Conservation (phyloP, 2,113 vertebrate genomes). For the Elanoides forficatus region DNA sequence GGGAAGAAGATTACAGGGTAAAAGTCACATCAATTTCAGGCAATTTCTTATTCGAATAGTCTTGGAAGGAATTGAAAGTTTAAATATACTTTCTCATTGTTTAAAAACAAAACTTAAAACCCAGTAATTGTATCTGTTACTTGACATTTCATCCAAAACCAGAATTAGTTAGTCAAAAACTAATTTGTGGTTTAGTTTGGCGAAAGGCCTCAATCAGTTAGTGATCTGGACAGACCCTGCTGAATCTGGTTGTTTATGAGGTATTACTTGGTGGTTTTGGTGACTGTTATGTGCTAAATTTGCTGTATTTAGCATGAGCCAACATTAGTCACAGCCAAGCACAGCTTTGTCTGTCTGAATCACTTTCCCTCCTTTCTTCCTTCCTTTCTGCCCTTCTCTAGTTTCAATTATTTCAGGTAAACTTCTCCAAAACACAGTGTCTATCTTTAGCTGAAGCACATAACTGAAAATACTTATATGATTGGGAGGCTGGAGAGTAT, state of each 20-base stretch:
- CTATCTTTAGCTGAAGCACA: background rate
- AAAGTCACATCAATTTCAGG: background rate
- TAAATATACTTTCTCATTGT: background rate
- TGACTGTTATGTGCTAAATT: background rate
- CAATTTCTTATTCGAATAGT: background rate
- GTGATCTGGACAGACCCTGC: background rate
- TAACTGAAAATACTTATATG: background rate
- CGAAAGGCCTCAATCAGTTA: background rate
- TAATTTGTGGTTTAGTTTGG: background rate
- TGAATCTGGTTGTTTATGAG: background rate
- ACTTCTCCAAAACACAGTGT: background rate
- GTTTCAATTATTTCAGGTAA: constrained; percentile 12
- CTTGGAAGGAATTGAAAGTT: background rate
- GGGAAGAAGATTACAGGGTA: background rate
- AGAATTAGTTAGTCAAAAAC: background rate
- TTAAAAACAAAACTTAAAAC: background rate
- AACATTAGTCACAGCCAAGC: background rate
- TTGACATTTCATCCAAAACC: background rate
- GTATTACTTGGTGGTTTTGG: background rate
- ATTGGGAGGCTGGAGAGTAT: background rate
- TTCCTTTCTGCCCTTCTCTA: background rate
- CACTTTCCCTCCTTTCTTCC: background rate
- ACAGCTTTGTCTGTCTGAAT: background rate
- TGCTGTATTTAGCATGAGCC: background rate
- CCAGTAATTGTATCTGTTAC: background rate